These are phyloP conservation scores for Sarotherodon lohbergeri DNA, from an alignment of 2,113 vertebrate genomes.

Conservation along the genomic window DNA sequence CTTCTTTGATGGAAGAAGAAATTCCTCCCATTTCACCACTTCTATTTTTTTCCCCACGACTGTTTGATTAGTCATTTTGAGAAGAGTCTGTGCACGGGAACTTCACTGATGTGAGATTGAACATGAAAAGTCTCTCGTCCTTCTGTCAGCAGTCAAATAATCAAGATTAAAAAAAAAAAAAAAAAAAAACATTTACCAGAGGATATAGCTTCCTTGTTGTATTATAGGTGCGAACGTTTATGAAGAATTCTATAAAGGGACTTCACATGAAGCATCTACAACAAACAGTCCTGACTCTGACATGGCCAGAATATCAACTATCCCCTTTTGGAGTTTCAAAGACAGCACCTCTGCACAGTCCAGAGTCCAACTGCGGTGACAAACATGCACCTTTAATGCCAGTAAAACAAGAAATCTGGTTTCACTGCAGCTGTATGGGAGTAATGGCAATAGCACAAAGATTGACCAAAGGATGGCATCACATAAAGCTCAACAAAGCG, in stretches of 20 bases:
- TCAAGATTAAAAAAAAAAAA: background rate
- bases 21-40: background rate
- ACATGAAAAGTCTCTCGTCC: background rate
- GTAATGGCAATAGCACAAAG: background rate
- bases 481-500: background rate
- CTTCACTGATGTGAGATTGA: background rate
- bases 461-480: background rate
- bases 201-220: background rate
- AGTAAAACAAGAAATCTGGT: background rate
- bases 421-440: background rate
- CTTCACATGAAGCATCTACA: background rate
- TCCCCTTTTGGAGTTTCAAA: slow-evolving; percentile 3
- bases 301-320: slow-evolving; percentile 8
- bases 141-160: background rate
- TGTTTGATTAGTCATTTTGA: background rate
- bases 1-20: background rate
- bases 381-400: background rate
- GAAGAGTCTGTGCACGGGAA: background rate
- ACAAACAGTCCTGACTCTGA: background rate
- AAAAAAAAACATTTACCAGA: background rate
- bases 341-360: background rate
- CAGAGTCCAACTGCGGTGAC: background rate
- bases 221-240: background rate
- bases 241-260: background rate
- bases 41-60: background rate